These are phyloP conservation scores for Rallus crepitans DNA, from an alignment of 2,797 vertebrate species.

Conservation along the genomic window DNA sequence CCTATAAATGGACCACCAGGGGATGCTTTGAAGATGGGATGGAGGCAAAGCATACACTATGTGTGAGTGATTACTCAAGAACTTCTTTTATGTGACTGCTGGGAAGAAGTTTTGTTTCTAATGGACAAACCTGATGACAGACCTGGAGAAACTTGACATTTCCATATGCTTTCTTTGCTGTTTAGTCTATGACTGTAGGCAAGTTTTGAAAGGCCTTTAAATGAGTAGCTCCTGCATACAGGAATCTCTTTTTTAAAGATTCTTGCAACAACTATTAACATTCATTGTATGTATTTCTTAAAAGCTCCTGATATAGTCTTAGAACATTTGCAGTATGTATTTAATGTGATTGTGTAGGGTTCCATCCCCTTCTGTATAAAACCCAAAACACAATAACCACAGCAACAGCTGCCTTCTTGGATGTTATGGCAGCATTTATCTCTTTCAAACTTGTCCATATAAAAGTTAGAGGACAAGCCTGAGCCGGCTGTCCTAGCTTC, in stretches of 20 bases:
- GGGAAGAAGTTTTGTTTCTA: neutral
- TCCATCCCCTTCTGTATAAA: neutral
- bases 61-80: constrained; percentile 1
- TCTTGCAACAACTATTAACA: neutral
- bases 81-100: neutral
- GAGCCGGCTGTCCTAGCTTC: neutral
- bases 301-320: neutral
- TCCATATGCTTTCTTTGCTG: neutral
- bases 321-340: neutral
- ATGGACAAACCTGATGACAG: neutral
- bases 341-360: neutral
- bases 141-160: neutral
- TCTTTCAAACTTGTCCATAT: neutral
- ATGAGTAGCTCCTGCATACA: rapidly evolving
- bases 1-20: neutral
- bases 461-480: neutral
- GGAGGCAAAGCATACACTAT: neutral
- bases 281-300: neutral
- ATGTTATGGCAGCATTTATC: neutral
- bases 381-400: neutral
- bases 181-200: neutral
- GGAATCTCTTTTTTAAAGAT: neutral
- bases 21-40: constrained; percentile 7
- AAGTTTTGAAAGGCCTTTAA: neutral
- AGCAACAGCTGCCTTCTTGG: neutral